A percentile compares a stretch with the other conserved stretches of the same genome.
phyloP scores from a whole-genome alignment of 2,888 invertebrate species.

The Leucophenga montana region DNA sequence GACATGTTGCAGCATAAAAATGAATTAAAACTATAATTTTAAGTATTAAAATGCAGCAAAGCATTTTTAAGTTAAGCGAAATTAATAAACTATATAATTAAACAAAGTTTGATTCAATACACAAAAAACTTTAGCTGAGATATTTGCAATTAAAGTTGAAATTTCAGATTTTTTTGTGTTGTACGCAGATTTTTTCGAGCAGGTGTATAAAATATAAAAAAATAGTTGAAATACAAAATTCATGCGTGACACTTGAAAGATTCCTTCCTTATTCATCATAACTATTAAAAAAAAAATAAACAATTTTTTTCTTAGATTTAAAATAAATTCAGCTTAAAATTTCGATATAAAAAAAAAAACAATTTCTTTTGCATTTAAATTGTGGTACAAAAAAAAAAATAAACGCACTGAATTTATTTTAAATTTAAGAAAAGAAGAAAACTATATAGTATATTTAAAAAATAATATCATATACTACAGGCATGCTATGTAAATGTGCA shows the following conservation, averaged over 20 bases:
- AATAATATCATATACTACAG: background rate
- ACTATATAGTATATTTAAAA: no score
- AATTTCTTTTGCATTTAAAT: conserved; percentile 55
- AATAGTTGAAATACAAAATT: background rate
- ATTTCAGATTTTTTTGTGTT: no score
- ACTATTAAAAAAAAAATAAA: conserved; percentile 5
- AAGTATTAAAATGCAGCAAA: no score
- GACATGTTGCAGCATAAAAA: no score
- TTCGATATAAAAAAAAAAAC: conserved; percentile 38
- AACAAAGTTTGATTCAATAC: no score
- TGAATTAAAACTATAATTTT: no score
- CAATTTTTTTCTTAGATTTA: conserved; percentile 56
- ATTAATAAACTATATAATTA: no score
- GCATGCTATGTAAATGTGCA: background rate
- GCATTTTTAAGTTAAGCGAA: no score
- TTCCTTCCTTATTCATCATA: no score
- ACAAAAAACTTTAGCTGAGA: no score
- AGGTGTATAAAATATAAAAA: background rate
- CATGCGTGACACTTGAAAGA: background rate
- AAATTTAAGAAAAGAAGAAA: conserved; percentile 65
- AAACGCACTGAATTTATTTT: conserved; percentile 32
- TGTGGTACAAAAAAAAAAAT: conserved; percentile 56
- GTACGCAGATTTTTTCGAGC: no score
- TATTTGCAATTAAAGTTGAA: no score
- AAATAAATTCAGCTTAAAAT: conserved; percentile 41